Evolutionary conservation across 2,888 invertebrate genomes (phyloP).

Genomic region (Busseola fusca): DNA sequence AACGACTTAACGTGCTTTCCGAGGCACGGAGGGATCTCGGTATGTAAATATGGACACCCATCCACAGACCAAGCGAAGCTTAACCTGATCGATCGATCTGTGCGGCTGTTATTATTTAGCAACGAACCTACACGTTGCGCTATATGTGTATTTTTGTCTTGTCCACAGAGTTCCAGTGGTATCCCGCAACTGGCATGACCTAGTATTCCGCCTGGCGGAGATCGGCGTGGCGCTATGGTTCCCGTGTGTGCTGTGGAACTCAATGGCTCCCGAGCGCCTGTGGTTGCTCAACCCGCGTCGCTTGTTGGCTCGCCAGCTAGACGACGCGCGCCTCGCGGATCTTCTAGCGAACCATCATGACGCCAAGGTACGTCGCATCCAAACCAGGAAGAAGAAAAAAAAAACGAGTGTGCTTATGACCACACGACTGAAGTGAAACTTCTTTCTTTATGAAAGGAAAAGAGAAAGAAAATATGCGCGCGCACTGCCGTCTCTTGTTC

Average conservation of each 20-base stretch:
- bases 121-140: no score
- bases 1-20: no score
- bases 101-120: no score
- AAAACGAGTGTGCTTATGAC: no score
- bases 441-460: no score
- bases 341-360: constrained; percentile 75
- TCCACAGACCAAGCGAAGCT: no score
- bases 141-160: not conserved
- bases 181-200: constrained; percentile 97
- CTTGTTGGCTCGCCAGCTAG: constrained; percentile 92
- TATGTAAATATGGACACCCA: no score
- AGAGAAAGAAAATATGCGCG: no score
- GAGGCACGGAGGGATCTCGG: no score
- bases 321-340: constrained; percentile 87
- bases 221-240: constrained; percentile 98
- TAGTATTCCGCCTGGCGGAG: constrained; percentile 96
- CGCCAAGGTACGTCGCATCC: constrained; percentile 75
- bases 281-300: constrained; percentile 98
- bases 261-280: constrained; percentile 96
- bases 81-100: no score
- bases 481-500: no score
- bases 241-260: constrained; percentile 98
- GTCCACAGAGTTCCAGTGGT: constrained; percentile 93
- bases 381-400: not conserved
- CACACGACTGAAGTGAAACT: no score